A percentile compares a stretch with the other conserved stretches of the same genome.
Evolutionary conservation across 92 coral and sea anemone genomes (phyloP).

Genomic region (Palythoa caribaeorum): DNA sequence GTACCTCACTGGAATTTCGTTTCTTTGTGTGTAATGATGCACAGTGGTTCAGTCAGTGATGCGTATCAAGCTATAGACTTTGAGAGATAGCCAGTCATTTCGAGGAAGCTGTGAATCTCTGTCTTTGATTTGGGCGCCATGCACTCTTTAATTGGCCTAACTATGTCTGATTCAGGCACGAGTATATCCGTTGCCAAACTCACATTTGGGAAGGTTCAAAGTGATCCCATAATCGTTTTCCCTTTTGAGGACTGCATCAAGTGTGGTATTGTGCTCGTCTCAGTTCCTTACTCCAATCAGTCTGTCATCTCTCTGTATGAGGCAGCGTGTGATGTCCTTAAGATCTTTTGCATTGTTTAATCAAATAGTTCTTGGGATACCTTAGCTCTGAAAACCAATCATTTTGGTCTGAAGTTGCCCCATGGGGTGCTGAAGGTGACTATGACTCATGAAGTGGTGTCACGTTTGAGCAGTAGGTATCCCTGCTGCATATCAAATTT

Average conservation of each 20-base stretch:
- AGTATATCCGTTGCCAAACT: conserved; percentile 39
- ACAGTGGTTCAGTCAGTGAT: conserved; percentile 42
- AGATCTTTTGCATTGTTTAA: conserved; percentile 12
- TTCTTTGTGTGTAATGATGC: conserved; percentile 44
- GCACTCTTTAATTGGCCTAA: conserved; percentile 45
- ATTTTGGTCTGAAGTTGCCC: conserved; percentile 47
- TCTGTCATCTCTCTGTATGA: neutral
- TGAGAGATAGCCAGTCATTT: conserved; percentile 44
- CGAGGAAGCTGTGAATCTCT: conserved; percentile 48
- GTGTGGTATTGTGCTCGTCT: neutral
- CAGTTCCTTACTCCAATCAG: neutral
- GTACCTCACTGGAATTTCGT: conserved; percentile 51
- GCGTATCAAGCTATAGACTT: conserved; percentile 53
- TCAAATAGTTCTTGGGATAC: conserved; percentile 43
- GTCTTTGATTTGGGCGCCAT: conserved; percentile 31
- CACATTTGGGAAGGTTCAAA: conserved; percentile 44
- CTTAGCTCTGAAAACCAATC: conserved; percentile 52
- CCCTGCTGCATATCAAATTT: neutral
- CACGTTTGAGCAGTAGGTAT: neutral
- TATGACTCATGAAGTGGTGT: conserved; percentile 9
- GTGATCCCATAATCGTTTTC: conserved; percentile 40
- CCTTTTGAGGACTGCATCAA: conserved; percentile 25
- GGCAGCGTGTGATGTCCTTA: neutral
- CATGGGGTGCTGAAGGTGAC: conserved; percentile 54
- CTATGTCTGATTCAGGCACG: conserved; percentile 36